Evolutionary conservation across 2,888 invertebrate species (phyloP).

Genomic region (Erynnis tages): DNA sequence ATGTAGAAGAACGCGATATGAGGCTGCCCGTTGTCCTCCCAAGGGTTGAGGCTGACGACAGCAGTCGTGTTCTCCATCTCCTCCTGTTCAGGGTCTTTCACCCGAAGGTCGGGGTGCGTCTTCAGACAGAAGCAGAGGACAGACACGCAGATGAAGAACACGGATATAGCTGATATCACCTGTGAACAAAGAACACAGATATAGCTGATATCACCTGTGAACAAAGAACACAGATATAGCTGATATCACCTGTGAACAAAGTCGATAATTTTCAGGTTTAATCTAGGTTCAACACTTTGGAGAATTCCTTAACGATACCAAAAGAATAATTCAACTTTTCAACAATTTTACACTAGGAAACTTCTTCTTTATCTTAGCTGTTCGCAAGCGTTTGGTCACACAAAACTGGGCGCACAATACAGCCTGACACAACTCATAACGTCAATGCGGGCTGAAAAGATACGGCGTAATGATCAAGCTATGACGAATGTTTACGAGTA

Average conservation of each 20-base stretch:
- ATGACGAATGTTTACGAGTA: too few species aligned
- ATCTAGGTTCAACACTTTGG: too few species aligned
- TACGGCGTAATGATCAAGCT: too few species aligned
- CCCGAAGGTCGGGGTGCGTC: slow-evolving; percentile 93
- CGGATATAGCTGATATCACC: slow-evolving; percentile 95
- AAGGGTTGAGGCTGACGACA: slow-evolving; percentile 47
- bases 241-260: slow-evolving; percentile 88
- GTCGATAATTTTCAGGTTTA: too few species aligned
- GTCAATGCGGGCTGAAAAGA: too few species aligned
- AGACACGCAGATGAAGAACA: slow-evolving; percentile 98
- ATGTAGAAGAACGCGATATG: slow-evolving; percentile 93
- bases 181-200: slow-evolving; percentile 62
- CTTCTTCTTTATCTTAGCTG: too few species aligned
- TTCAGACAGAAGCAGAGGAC: slow-evolving; percentile 98
- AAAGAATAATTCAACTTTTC: too few species aligned
- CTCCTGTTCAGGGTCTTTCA: slow-evolving; percentile 61
- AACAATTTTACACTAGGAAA: too few species aligned
- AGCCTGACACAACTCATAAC: too few species aligned
- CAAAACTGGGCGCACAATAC: too few species aligned
- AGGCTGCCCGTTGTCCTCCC: slow-evolving; percentile 82
- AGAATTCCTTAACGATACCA: too few species aligned
- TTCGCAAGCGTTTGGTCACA: too few species aligned
- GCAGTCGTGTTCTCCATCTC: slow-evolving; percentile 38
- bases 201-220: slow-evolving; percentile 92
- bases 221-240: slow-evolving; percentile 76